Base-by-base conservation (phyloP, 2,888 invertebrate species). In the Agonopterix arenella region DNA sequence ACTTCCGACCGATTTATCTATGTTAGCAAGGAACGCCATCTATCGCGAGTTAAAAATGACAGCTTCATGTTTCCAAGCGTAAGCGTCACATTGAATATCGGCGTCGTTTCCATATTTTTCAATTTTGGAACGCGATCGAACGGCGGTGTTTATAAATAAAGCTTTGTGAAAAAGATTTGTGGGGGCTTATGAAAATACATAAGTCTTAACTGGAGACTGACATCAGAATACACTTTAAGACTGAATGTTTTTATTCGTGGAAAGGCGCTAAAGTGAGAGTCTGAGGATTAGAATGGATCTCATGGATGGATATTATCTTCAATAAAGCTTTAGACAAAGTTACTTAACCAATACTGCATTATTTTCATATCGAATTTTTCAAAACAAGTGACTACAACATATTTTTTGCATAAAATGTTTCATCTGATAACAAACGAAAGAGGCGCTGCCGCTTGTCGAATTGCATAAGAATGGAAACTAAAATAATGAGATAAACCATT, bases 1-100 rank as follows among this genome's bases (percentile, higher is more conserved):
- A 64, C 81, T 84, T 84, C 81, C 80, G 77, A 80, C 73, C 85
- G 81, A 86, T 86, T 84, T 84, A 77, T 66, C 65, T 64, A 62
- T 60, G 68, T 73, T 68, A 68, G 59, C 45, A 40, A 16, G 28
- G 37, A 5, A 16, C 48, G 51, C 49, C 52, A 53, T 53, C 51
- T 52, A 81, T 76, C 72, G 75, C 64, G 60, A 71, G 77, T 83
- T 83, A 83, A 81, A 84, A 80, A 82, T 81, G 84, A 84, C 81
- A 76, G 73, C 76, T 68, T 70, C 77, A 76, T 80, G 83, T 81
- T 80, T 77, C 81, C 75, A 70, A 28, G 28, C 5, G 28, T 63
- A 68, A 63, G 68, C 73, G 71, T 73, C 79, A 43, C 75, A 79
- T 77, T 77, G 76, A 77, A 81, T 80, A 80, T 77, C 68, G 60